phyloP scores from a whole-genome alignment of 1,140 invertebrate species.

The Atta texana region DNA sequence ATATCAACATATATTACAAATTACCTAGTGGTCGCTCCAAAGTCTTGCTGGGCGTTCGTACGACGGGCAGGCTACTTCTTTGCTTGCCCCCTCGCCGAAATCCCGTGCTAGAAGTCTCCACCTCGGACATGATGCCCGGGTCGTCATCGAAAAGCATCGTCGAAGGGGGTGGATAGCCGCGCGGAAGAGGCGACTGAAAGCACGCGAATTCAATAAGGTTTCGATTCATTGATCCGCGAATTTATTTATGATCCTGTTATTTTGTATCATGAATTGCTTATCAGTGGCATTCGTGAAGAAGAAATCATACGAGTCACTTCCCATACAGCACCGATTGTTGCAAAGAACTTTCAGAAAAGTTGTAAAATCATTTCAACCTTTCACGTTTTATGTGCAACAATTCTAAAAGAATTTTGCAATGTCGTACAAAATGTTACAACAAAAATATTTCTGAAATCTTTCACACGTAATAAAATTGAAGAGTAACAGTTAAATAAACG shows the following conservation, averaged over 20 bases:
- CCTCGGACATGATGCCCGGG: constrained; percentile 98
- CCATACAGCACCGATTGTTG: too few relatives aligned
- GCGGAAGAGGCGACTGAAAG: constrained; percentile 89
- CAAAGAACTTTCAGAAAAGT: too few relatives aligned
- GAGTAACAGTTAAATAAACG: too few relatives aligned
- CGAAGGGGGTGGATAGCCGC: constrained; percentile 91
- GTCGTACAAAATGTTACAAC: too few relatives aligned
- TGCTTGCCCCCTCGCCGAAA: constrained; percentile 96
- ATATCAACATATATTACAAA: neutral
- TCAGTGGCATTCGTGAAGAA: constrained; percentile 14
- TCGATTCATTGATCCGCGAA: neutral
- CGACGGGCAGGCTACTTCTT: constrained; percentile 96
- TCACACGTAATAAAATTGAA: too few relatives aligned
- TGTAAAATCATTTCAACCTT: too few relatives aligned
- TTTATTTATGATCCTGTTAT: neutral
- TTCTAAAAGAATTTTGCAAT: too few relatives aligned
- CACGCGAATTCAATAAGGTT: constrained; percentile 13
- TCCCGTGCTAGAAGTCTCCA: constrained; percentile 96
- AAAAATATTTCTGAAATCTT: too few relatives aligned
- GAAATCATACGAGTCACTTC: neutral
- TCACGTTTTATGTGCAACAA: too few relatives aligned
- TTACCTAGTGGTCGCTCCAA: constrained; percentile 95
- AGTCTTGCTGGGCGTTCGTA: constrained; percentile 97
- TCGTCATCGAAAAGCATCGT: constrained; percentile 96
- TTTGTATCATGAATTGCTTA: neutral